A percentile compares a stretch with the other conserved stretches of the same genome.
Conservation (phyloP, 2,888 invertebrate genomes). For the Drymonia ruficornis region DNA sequence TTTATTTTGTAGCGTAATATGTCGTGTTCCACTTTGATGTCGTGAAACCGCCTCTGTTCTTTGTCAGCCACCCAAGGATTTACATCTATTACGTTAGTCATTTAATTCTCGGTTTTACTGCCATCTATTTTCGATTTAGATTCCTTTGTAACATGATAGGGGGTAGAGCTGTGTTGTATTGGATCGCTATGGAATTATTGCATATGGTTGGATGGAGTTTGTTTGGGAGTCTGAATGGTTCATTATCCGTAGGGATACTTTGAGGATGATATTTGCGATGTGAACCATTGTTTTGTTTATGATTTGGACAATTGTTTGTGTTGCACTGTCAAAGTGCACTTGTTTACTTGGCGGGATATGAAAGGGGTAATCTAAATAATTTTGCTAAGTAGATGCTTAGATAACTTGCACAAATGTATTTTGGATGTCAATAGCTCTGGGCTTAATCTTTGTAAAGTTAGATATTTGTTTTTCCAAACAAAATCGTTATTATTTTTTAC, state of each 20-base stretch:
- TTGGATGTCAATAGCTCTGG: neutral
- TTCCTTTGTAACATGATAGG: constrained; percentile 72
- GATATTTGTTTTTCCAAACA: too few relatives aligned
- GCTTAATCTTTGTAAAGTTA: too few relatives aligned
- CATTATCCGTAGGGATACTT: constrained; percentile 81
- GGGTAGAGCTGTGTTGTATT: constrained; percentile 60
- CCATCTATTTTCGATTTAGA: constrained; percentile 74
- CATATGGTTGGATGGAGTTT: constrained; percentile 83
- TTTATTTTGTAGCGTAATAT: constrained; percentile 84
- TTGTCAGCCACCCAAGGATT: constrained; percentile 79
- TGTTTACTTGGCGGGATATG: constrained; percentile 66
- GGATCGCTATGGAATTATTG: constrained; percentile 74
- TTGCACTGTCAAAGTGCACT: constrained; percentile 81
- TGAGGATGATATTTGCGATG: constrained; percentile 82
- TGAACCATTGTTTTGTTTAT: constrained; percentile 84
- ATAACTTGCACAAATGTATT: neutral
- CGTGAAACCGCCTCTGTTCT: constrained; percentile 84
- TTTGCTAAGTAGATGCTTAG: constrained; percentile 10
- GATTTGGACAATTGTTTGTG: constrained; percentile 83
- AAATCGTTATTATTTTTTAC: too few relatives aligned
- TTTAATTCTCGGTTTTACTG: constrained; percentile 78
- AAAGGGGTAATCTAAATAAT: constrained; percentile 54
- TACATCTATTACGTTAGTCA: constrained; percentile 72
- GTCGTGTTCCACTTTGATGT: constrained; percentile 85
- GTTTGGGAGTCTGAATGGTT: constrained; percentile 84